Evolutionary conservation across 2,888 invertebrate genomes (phyloP).

Genomic region (Cheilosia variabilis): DNA sequence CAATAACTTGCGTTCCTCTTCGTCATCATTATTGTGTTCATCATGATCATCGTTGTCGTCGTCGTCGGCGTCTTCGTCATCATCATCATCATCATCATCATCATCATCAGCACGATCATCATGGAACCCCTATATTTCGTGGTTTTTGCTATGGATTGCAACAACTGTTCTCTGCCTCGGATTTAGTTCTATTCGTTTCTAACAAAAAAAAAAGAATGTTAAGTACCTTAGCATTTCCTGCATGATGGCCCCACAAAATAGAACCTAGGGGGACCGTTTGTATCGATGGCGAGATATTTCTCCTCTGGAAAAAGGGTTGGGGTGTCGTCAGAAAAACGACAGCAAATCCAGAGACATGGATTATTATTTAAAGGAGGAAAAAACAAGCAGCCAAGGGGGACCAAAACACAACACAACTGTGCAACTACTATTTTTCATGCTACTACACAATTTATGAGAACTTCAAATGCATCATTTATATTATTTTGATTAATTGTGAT

Average conservation of each 20-base stretch:
- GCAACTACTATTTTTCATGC: conserved; percentile 49
- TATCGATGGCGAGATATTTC: conserved; percentile 34
- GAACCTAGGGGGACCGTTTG: conserved; percentile 32
- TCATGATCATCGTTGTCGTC: conserved; percentile 7
- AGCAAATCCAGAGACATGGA: conserved; percentile 47
- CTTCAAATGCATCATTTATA: conserved; percentile 70
- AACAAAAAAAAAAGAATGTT: conserved; percentile 55
- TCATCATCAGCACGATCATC: conserved; percentile 37
- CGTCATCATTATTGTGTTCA: conserved; percentile 23
- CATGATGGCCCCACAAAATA: conserved; percentile 30
- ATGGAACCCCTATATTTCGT: conserved; percentile 62
- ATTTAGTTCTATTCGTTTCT: conserved; percentile 29
- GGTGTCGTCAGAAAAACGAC: conserved; percentile 34
- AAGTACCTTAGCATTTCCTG: conserved; percentile 62
- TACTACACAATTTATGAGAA: conserved; percentile 61
- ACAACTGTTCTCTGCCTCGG: conserved; percentile 54
- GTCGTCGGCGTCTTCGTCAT: conserved; percentile 10
- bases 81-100: too few species aligned
- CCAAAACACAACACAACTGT: conserved; percentile 43
- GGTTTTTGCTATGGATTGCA: conserved; percentile 69
- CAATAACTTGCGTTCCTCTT: conserved; percentile 56
- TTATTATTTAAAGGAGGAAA: conserved; percentile 50
- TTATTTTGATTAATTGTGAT: conserved; percentile 74
- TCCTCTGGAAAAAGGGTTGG: conserved; percentile 54
- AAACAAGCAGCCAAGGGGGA: conserved; percentile 29